phyloP scores from a whole-genome alignment of 2,113 vertebrate genomes.

The Stigmatopora argus region DNA sequence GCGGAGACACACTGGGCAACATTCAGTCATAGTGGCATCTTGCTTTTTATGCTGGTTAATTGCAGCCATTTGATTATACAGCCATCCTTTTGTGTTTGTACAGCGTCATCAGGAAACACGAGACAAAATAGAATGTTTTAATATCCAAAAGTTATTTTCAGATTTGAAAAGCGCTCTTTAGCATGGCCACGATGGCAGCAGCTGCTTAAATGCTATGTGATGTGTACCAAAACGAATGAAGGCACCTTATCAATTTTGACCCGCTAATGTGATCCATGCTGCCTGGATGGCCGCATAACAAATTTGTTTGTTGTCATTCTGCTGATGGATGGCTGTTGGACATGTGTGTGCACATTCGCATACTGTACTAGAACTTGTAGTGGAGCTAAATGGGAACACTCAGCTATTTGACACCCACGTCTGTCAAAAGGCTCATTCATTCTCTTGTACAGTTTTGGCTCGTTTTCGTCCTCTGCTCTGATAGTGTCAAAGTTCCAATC shows the following conservation, averaged over 20 bases:
- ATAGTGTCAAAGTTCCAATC: conserved; percentile 3
- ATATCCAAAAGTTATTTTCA: not conserved
- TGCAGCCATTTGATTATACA: not conserved
- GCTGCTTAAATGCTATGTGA: not conserved
- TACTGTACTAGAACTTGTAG: conserved; percentile 46
- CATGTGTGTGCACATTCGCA: conserved; percentile 20
- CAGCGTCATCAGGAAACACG: too few relatives aligned
- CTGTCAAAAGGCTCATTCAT: conserved; percentile 51
- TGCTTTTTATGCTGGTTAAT: conserved; percentile 1
- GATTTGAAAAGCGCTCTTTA: too few relatives aligned
- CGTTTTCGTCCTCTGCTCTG: conserved; percentile 27
- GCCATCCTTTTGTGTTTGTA: not conserved
- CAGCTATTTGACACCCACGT: conserved; percentile 38
- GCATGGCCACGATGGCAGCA: not conserved
- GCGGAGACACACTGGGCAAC: conserved; percentile 6
- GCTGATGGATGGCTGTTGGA: conserved; percentile 10
- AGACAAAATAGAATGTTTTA: not conserved
- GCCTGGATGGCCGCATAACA: not conserved
- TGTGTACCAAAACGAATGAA: not conserved
- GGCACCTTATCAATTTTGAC: not conserved
- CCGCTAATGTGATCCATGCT: not conserved
- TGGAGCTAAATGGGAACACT: conserved; percentile 55
- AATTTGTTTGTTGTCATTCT: not conserved
- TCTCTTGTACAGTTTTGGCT: conserved; percentile 11
- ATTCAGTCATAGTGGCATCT: conserved; percentile 12